A percentile compares a stretch with the other conserved stretches of the same genome.
These are phyloP conservation scores for Schrankia costaestrigalis DNA, from an alignment of 2,888 invertebrate species.

Conservation along the genomic window DNA sequence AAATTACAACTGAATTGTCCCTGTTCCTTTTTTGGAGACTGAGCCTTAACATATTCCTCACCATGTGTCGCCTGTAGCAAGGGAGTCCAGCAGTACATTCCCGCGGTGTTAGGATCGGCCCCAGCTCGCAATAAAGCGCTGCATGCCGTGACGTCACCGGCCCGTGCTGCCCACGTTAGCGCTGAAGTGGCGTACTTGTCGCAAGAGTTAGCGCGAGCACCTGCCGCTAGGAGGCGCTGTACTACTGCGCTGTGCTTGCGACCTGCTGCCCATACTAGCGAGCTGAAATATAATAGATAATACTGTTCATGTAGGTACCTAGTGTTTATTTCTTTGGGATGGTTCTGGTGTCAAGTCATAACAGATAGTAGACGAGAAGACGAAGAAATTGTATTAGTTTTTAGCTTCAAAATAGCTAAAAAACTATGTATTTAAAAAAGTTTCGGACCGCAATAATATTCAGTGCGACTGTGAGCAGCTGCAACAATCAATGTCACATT, in stretches of 20 bases:
- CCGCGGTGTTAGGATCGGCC: constrained; percentile 93
- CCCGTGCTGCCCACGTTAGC: constrained; percentile 96
- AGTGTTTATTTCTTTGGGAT: background rate
- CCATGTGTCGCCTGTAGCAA: constrained; percentile 89
- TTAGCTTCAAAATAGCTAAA: too few relatives aligned
- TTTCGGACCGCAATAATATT: too few relatives aligned
- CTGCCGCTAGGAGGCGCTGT: constrained; percentile 88
- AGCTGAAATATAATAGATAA: constrained; percentile 73
- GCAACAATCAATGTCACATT: too few relatives aligned
- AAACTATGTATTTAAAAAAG: too few relatives aligned
- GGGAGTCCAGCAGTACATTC: constrained; percentile 99
- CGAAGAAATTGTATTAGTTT: too few relatives aligned
- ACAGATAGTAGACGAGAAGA: too few relatives aligned
- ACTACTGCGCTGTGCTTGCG: constrained; percentile 94
- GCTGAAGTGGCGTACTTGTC: constrained; percentile 99
- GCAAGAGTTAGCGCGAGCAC: constrained; percentile 96
- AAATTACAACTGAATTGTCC: too few relatives aligned
- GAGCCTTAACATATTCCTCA: constrained; percentile 22
- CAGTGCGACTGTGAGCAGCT: too few relatives aligned
- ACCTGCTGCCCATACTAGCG: constrained; percentile 97
- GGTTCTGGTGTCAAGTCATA: too few relatives aligned
- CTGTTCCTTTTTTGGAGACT: too few relatives aligned
- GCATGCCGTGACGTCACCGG: constrained; percentile 92
- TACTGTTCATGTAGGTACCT: background rate
- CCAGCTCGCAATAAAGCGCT: constrained; percentile 90